phyloP scores from a whole-genome alignment of 1,140 invertebrate species.

The Drosophila nigrodunni region DNA sequence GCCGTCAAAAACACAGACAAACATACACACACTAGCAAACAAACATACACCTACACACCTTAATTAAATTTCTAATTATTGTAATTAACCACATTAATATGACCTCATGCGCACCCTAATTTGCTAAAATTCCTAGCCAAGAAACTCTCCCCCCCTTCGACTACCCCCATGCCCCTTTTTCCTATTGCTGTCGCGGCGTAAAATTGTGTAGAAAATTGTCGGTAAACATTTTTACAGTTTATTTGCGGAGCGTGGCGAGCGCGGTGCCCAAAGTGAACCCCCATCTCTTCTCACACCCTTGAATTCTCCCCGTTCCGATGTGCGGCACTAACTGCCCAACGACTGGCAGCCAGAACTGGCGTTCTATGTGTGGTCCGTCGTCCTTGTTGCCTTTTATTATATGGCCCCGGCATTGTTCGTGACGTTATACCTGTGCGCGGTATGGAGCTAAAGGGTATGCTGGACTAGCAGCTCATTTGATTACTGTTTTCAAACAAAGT shows the following conservation, averaged over 20 bases:
- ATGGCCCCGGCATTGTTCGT: conserved; percentile 46
- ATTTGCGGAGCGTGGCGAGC: conserved; percentile 66
- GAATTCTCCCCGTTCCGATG: background rate
- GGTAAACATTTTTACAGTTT: conserved; percentile 83
- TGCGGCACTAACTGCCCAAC: conserved; percentile 20
- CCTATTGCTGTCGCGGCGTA: conserved; percentile 49
- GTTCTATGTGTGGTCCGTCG: conserved; percentile 32
- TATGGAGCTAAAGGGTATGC: background rate
- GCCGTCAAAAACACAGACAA: conserved; percentile 25
- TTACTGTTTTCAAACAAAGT: background rate
- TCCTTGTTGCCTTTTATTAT: conserved; percentile 66
- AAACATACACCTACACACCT: conserved; percentile 58
- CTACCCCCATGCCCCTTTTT: background rate
- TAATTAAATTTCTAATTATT: conserved; percentile 83
- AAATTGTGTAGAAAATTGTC: conserved; percentile 83
- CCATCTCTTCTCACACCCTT: background rate
- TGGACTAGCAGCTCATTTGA: background rate
- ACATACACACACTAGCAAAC: conserved; percentile 20
- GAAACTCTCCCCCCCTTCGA: background rate
- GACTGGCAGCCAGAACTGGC: conserved; percentile 25
- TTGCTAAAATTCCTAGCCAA: conserved; percentile 71
- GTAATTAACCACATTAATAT: conserved; percentile 83
- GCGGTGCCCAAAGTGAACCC: background rate
- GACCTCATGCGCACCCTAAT: conserved; percentile 82
- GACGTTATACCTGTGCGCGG: conserved; percentile 26